A percentile compares a stretch with the other conserved stretches of the same genome.
These are phyloP conservation scores for Chaetops frenatus DNA, from an alignment of 2,113 vertebrate species.

Conservation along the genomic window DNA sequence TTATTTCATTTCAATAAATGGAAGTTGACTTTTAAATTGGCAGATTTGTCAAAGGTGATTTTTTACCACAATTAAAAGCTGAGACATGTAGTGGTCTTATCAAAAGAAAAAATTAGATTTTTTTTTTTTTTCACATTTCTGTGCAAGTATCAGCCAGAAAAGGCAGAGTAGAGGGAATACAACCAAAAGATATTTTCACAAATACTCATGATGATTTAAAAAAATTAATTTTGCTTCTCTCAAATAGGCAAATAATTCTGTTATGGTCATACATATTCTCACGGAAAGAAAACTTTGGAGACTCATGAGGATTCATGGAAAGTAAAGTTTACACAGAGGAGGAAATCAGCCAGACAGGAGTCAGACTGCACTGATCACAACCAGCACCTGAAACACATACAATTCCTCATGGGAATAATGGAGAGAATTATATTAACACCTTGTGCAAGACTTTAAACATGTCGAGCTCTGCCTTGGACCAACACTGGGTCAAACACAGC, in stretches of 20 bases:
- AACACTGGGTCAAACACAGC: background rate
- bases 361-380: background rate
- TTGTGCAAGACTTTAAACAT: background rate
- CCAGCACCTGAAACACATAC: background rate
- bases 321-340: conserved; percentile 1
- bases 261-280: background rate
- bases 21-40: conserved; percentile 34
- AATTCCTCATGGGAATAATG: background rate
- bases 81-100: background rate
- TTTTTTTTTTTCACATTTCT: background rate
- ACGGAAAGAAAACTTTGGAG: background rate
- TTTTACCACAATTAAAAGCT: conserved; percentile 48
- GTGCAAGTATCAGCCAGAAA: background rate
- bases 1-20: conserved; percentile 51
- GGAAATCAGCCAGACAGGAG: conserved; percentile 11
- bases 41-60: conserved; percentile 6
- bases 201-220: background rate
- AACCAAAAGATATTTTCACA: background rate
- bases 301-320: background rate
- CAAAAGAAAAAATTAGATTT: background rate
- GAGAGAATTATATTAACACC: background rate
- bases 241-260: background rate
- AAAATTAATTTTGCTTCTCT: background rate
- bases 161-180: background rate
- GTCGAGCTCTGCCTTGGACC: background rate